Conservation (phyloP, 2,797 vertebrate species). For the Tragelaphus eurycerus region DNA sequence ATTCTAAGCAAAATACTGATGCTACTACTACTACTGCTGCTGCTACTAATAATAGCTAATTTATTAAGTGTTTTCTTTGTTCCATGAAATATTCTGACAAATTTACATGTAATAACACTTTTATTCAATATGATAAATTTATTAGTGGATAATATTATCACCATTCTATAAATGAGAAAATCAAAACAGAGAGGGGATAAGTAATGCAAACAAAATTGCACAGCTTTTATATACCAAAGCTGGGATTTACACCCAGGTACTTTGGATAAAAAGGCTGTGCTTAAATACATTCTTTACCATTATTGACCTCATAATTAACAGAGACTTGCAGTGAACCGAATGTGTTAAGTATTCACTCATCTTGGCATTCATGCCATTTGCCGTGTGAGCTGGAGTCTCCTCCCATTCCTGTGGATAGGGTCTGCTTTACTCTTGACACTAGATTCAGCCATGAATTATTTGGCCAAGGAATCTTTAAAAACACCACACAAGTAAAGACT, state of each 20-base stretch:
- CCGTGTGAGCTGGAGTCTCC: neutral
- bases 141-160: neutral
- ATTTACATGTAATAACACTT: neutral
- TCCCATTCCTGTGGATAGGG: neutral
- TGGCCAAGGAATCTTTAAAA: neutral
- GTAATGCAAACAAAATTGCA: neutral
- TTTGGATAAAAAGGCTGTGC: neutral
- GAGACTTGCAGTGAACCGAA: neutral
- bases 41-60: fast-evolving
- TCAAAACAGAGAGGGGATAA: neutral
- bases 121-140: neutral
- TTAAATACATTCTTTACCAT: neutral
- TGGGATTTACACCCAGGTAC: neutral
- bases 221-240: neutral
- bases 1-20: neutral
- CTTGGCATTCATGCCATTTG: neutral
- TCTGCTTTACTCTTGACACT: neutral
- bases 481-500: neutral
- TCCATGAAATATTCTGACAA: neutral
- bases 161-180: neutral
- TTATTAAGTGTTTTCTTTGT: neutral
- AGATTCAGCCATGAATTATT: neutral
- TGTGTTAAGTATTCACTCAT: neutral
- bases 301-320: neutral
- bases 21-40: neutral